Evolutionary conservation across 2,888 invertebrate genomes (phyloP).

Genomic region (Arge pagana): DNA sequence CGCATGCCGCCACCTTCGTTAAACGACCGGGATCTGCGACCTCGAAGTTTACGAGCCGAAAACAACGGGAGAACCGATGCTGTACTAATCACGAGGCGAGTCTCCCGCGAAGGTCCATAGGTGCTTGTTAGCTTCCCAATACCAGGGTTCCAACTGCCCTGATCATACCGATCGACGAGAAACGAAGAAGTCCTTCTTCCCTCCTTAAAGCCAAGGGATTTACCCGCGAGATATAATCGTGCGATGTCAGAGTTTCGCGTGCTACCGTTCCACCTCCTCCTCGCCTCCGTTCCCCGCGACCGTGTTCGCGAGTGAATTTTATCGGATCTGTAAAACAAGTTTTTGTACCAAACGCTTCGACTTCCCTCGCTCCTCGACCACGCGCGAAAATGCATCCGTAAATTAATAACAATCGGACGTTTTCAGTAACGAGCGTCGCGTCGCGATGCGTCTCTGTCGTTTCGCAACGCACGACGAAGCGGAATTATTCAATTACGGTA

Average conservation of each 20-base stretch:
- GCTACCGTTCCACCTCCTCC: conserved; percentile 1
- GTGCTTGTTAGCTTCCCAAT: conserved; percentile 17
- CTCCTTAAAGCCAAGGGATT: background rate
- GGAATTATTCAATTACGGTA: too few relatives aligned
- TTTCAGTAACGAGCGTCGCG: too few relatives aligned
- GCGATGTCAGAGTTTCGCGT: conserved; percentile 13
- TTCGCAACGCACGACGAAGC: too few relatives aligned
- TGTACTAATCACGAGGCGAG: conserved; percentile 3
- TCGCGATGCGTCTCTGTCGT: too few relatives aligned
- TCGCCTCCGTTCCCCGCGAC: background rate
- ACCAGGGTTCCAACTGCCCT: conserved; percentile 9
- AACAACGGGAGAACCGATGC: conserved; percentile 11
- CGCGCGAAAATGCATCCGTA: too few relatives aligned
- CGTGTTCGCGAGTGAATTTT: conserved; percentile 3
- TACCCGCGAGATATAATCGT: conserved; percentile 13
- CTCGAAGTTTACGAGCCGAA: conserved; percentile 6
- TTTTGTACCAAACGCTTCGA: too few relatives aligned
- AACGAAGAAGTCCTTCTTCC: background rate
- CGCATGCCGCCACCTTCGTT: conserved; percentile 41
- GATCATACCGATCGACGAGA: conserved; percentile 8
- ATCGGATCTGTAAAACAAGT: conserved; percentile 9
- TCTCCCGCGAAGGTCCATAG: conserved; percentile 11
- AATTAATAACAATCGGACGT: too few relatives aligned
- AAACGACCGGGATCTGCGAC: conserved; percentile 22
- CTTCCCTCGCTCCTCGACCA: too few relatives aligned